Conservation (phyloP, 2,113 vertebrate genomes). For the Hippocampus zosterae region DNA sequence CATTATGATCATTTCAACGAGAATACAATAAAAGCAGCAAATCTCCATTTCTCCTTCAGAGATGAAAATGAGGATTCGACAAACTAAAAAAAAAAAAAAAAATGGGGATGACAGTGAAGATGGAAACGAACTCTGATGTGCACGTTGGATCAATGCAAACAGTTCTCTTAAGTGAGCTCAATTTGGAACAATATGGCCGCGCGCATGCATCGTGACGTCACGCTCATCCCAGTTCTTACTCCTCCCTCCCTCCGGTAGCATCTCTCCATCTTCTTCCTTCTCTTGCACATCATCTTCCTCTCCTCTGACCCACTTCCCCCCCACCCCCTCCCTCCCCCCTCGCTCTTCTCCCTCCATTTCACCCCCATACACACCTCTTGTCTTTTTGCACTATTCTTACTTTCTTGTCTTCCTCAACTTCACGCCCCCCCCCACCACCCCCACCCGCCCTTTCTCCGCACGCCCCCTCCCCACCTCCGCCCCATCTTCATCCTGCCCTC, state of each 20-base stretch:
- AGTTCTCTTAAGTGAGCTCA: neutral
- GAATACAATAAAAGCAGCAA: neutral
- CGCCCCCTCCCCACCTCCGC: neutral
- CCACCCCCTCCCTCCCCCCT: constrained; percentile 30
- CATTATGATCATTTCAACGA: too few species aligned
- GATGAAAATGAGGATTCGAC: neutral
- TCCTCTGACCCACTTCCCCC: constrained; percentile 62
- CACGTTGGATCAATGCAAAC: neutral
- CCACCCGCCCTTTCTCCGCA: neutral
- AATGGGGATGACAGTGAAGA: neutral
- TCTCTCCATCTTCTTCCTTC: constrained; percentile 20
- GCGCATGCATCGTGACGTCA: neutral
- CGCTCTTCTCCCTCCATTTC: constrained; percentile 21
- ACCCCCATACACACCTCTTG: constrained; percentile 13
- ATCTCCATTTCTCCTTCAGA: neutral
- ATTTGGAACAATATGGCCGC: neutral
- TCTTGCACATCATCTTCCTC: constrained; percentile 27
- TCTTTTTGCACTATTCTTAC: constrained; percentile 6
- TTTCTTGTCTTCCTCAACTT: constrained; percentile 8
- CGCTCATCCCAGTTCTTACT: constrained; percentile 15
- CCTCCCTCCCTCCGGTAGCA: constrained; percentile 23
- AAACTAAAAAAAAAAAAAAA: neutral
- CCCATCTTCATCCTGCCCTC: constrained; percentile 5
- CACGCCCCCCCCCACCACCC: constrained; percentile 10
- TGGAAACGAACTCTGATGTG: neutral